Percentiles rank a stretch among this genome's conserved stretches.
These are phyloP conservation scores for Polypedilum vanderplanki DNA, from an alignment of 1,140 invertebrate species.

Conservation along the genomic window DNA sequence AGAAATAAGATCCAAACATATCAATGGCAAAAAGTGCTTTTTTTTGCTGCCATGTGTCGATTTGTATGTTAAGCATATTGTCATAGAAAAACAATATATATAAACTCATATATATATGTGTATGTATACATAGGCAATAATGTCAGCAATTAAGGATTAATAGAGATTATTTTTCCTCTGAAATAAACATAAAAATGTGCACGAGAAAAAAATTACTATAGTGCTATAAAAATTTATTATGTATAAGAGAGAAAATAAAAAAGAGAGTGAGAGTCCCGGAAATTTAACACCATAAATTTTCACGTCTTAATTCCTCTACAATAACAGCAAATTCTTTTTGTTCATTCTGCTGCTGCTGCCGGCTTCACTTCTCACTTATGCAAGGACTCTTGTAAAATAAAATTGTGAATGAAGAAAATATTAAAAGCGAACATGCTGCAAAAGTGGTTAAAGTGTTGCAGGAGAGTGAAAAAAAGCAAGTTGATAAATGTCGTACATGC, in stretches of 20 bases:
- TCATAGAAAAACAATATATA: not conserved
- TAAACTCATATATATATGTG: not conserved
- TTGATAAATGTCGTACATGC: not conserved
- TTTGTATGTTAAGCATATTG: not conserved
- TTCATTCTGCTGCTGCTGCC: no score
- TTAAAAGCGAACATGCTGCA: conserved; percentile 12
- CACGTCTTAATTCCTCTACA: conserved; percentile 8
- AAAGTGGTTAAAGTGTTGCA: conserved; percentile 8
- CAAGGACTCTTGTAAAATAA: no score
- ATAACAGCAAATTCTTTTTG: not conserved
- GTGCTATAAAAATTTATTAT: conserved; percentile 28
- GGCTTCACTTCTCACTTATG: no score
- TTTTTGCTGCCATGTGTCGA: not conserved
- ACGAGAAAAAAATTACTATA: not conserved
- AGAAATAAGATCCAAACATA: not conserved
- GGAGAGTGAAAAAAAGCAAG: not conserved
- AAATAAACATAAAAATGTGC: conserved; percentile 24
- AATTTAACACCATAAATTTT: conserved; percentile 20
- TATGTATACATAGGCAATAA: not conserved
- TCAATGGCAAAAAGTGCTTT: not conserved
- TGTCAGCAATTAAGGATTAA: conserved; percentile 28
- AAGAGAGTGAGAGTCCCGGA: not conserved
- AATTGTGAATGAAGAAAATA: not conserved
- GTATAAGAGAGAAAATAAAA: not conserved
- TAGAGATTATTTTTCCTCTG: conserved; percentile 24